Conservation (phyloP, 23 tunicate species). For the Clavelina lepadiformis region DNA sequence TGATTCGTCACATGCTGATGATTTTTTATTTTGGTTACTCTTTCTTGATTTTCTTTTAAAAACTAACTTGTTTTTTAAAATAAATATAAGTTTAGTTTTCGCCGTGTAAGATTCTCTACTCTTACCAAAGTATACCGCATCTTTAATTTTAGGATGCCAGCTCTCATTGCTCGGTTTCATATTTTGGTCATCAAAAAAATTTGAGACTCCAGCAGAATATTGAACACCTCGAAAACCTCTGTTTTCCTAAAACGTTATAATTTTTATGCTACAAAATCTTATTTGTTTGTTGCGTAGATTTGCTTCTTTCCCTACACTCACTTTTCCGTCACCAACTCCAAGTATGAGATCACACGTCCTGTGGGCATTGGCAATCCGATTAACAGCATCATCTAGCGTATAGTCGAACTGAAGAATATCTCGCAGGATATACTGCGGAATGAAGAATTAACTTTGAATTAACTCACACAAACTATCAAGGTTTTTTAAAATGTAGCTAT, state of each 20-base stretch:
- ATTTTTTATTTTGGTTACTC: no score
- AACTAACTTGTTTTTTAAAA: no score
- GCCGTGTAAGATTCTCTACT: no score
- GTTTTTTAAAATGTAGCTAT: background rate
- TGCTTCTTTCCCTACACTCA: background rate
- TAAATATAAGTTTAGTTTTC: no score
- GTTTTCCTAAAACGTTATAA: constrained; percentile 41
- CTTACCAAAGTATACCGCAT: constrained; percentile 82
- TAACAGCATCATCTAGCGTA: constrained; percentile 88
- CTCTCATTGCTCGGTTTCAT: constrained; percentile 46
- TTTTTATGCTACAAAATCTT: background rate
- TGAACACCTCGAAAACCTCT: constrained; percentile 83
- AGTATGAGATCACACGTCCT: constrained; percentile 87
- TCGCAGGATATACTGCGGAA: constrained; percentile 74
- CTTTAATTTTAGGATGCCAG: constrained; percentile 89
- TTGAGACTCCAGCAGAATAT: constrained; percentile 77
- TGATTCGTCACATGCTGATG: no score
- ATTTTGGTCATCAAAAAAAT: constrained; percentile 85
- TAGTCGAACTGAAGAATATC: constrained; percentile 92
- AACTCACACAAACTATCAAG: background rate
- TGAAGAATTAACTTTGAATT: constrained; percentile 1
- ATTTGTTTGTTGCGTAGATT: background rate
- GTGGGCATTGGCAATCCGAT: constrained; percentile 78
- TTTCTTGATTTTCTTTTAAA: no score
- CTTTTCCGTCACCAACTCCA: constrained; percentile 98